These are phyloP conservation scores for Grapholita molesta DNA, from an alignment of 1,140 invertebrate species.

Conservation along the genomic window DNA sequence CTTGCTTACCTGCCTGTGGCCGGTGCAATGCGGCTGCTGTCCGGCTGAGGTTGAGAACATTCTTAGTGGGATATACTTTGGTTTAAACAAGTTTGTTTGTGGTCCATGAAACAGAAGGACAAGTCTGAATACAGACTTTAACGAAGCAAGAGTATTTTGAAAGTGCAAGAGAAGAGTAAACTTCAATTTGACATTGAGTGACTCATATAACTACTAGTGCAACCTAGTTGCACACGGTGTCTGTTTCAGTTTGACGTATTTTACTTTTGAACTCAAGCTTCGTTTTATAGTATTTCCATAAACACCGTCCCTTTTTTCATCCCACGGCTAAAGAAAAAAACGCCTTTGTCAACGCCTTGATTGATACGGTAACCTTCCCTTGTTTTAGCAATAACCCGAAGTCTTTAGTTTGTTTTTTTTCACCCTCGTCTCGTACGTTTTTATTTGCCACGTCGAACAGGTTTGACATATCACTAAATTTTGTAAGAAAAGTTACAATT, in stretches of 20 bases:
- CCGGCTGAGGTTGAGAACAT: constrained; percentile 24
- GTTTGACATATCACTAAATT: constrained; percentile 78
- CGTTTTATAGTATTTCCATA: constrained; percentile 75
- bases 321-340: constrained; percentile 62
- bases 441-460: constrained; percentile 73
- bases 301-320: constrained; percentile 73
- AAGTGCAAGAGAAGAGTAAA: background rate
- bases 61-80: background rate
- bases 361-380: constrained; percentile 76
- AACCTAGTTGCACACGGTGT: no score
- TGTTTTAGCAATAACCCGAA: constrained; percentile 76
- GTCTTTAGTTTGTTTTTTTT: constrained; percentile 60
- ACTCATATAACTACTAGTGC: no score
- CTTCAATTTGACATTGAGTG: background rate
- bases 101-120: background rate
- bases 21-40: constrained; percentile 17
- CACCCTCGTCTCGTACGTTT: constrained; percentile 61
- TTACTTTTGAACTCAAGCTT: constrained; percentile 39
- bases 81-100: background rate
- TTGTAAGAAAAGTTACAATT: constrained; percentile 74
- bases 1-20: constrained; percentile 37
- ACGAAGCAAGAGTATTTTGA: background rate
- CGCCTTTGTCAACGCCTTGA: constrained; percentile 76
- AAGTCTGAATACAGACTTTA: background rate
- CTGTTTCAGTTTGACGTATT: constrained; percentile 13